Evolutionary conservation across 2,113 vertebrate species (phyloP).

Genomic region (Tricholaema leucomelas): DNA sequence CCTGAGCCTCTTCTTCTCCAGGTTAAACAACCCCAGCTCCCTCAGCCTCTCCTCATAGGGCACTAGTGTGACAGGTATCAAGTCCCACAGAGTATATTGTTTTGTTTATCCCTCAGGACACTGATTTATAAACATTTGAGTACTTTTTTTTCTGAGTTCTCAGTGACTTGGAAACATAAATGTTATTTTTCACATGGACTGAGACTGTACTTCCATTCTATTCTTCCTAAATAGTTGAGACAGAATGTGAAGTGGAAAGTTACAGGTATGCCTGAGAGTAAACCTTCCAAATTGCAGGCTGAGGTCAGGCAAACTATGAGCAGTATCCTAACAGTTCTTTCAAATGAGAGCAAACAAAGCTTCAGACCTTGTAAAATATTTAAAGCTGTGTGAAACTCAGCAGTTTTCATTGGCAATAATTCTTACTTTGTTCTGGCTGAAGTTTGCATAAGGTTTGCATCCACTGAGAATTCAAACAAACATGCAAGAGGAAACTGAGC

Average conservation of each 20-base stretch:
- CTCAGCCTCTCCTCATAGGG: too few species aligned
- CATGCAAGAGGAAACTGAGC: neutral
- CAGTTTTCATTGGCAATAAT: slow-evolving; percentile 39
- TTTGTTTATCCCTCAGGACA: neutral
- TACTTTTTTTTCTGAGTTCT: neutral
- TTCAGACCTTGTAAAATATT: slow-evolving; percentile 69
- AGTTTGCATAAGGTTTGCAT: slow-evolving; percentile 19
- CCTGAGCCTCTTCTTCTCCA: too few species aligned
- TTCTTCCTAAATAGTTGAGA: slow-evolving; percentile 11
- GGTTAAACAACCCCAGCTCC: too few species aligned
- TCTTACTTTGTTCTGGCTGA: slow-evolving; percentile 1
- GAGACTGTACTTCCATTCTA: neutral
- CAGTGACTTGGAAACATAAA: neutral
- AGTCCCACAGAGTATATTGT: neutral
- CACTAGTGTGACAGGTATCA: neutral
- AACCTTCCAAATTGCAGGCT: slow-evolving; percentile 63
- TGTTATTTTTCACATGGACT: neutral
- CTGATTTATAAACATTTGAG: neutral
- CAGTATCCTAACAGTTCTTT: slow-evolving; percentile 71
- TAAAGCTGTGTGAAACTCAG: slow-evolving; percentile 64
- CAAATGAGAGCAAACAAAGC: slow-evolving; percentile 67
- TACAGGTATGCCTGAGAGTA: slow-evolving; percentile 74
- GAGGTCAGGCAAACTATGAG: slow-evolving; percentile 68
- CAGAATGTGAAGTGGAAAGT: slow-evolving; percentile 74
- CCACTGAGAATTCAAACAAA: slow-evolving; percentile 18